Base-by-base conservation (phyloP, 2,113 vertebrate species). In the Bothrops jararaca region DNA sequence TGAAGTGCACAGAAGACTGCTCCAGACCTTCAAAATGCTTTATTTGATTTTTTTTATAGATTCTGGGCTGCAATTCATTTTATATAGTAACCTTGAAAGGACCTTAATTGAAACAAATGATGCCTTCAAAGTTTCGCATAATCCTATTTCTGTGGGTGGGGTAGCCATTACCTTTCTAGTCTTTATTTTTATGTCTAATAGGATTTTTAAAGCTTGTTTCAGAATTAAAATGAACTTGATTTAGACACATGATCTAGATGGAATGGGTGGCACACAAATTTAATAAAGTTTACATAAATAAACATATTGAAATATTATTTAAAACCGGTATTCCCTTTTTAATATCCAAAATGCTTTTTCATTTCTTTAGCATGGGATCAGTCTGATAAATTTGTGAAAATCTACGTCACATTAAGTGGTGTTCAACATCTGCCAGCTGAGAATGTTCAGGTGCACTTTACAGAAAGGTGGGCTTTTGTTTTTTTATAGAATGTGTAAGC, bases 301-400 rank as follows among this genome's bases (percentile, higher is more conserved):
- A 80, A 42, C 74, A 9, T n/a, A n/a, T 42, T 80, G 18, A 80
- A 39, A 80, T 42, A 18, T 34, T 18, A 74, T 42, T 39, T 22
- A 39, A 80, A 80, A 9, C 1, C 0, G 3, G 18, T 80, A 80
- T 42, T 80, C 34, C 2, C 69, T 80, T 80, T 80, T 80, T 39
- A 39, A 39, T 42, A 80, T 80, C 74, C 74, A 80, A 20, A 80
- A 80, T 4, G 42, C 56, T 48, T 3, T 58, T 90, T 93, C 87
- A 22, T 95, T 9, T 91, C 93, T 96, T n/a, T 96, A 99, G 99
- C 98, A 22, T 99, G 99, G 99, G 99, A 99, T 97, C 99, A 99
- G 93, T 99, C 99, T 11, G 99, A 99, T 53, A 99, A 99, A 90
- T 99, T 98, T 97, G 98, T 99, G 95, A 99, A 99, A 97, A 99